Conservation (phyloP, 2,797 vertebrate genomes). For the Amblyraja radiata region DNA sequence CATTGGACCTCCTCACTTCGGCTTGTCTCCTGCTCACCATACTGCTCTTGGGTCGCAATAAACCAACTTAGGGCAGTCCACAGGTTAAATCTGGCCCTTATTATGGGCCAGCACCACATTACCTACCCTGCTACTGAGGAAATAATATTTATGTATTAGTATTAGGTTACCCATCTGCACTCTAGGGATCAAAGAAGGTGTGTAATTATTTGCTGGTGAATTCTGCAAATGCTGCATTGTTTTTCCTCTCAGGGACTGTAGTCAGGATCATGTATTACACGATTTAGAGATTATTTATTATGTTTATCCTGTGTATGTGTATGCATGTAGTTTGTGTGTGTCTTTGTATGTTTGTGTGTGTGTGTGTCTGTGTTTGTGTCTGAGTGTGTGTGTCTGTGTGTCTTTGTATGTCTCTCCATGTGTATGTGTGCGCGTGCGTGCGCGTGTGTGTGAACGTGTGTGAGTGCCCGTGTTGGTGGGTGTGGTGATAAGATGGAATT, state of each 20-base stretch:
- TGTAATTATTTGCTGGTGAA: background rate
- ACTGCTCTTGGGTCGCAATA: background rate
- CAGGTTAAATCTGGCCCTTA: conserved; percentile 7
- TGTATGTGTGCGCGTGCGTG: background rate
- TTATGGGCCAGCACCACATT: background rate
- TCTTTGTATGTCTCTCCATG: no score
- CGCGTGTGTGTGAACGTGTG: no score
- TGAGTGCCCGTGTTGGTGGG: no score
- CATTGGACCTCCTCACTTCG: no score
- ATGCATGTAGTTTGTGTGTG: background rate
- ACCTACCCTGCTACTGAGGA: background rate
- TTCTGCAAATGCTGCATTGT: background rate
- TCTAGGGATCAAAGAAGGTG: no score
- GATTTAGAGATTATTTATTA: background rate
- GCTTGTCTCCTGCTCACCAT: background rate
- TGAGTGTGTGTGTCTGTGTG: no score
- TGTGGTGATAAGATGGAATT: background rate
- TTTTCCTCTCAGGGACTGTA: background rate
- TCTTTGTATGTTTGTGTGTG: no score
- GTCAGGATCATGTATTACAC: background rate
- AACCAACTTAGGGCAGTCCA: background rate
- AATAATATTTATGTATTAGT: background rate
- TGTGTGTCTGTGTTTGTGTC: background rate
- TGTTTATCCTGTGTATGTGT: background rate
- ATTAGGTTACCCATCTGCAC: background rate